Conservation (phyloP, 2,888 invertebrate species). For the Tachina fera region DNA sequence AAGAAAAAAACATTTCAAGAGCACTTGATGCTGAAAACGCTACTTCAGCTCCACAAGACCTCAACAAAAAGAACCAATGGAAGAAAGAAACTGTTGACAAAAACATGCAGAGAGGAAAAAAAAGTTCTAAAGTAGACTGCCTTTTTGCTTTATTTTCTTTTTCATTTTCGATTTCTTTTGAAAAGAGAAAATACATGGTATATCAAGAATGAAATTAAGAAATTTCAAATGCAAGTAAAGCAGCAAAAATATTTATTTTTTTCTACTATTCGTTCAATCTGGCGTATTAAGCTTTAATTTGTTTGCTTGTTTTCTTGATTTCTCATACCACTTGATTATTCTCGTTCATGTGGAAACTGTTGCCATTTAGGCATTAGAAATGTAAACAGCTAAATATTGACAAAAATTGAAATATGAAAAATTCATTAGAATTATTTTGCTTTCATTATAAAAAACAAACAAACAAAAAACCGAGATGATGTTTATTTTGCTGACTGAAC, state of each 20-base stretch:
- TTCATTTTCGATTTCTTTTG: constrained; percentile 7
- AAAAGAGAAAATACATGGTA: background rate
- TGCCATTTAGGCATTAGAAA: constrained; percentile 50
- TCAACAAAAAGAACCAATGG: constrained; percentile 64
- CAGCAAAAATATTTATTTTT: constrained; percentile 16
- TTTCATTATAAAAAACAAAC: constrained; percentile 7
- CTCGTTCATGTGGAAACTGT: constrained; percentile 62
- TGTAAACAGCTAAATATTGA: constrained; percentile 2
- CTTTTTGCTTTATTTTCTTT: constrained; percentile 10
- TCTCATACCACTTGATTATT: constrained; percentile 9
- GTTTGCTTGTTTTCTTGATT: constrained; percentile 24
- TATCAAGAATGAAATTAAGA: constrained; percentile 62
- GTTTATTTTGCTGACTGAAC: constrained; percentile 21
- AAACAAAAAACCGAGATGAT: background rate
- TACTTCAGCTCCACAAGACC: constrained; percentile 63
- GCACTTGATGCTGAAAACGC: constrained; percentile 65
- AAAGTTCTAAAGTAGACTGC: constrained; percentile 32
- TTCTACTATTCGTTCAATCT: constrained; percentile 4
- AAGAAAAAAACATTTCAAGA: constrained; percentile 55
- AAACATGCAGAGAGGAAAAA: constrained; percentile 25
- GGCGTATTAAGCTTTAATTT: constrained; percentile 52
- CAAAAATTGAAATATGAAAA: constrained; percentile 16
- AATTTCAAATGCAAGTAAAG: constrained; percentile 42
- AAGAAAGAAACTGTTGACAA: constrained; percentile 68
- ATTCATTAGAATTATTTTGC: constrained; percentile 47